phyloP scores from a whole-genome alignment of 2,113 vertebrate genomes.

The Eleginops maclovinus region DNA sequence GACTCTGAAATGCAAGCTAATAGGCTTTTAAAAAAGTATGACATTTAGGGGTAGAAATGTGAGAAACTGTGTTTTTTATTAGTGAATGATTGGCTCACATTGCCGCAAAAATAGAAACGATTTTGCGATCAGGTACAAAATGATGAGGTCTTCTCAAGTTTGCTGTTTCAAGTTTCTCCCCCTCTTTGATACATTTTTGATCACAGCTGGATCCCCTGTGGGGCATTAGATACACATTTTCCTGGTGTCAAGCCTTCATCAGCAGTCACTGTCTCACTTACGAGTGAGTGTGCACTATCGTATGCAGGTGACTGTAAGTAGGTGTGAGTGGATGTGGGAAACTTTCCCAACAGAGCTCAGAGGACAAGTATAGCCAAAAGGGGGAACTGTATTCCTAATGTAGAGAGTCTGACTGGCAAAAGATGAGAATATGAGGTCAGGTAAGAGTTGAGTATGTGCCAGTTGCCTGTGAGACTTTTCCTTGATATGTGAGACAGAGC shows the following conservation, averaged over 20 bases:
- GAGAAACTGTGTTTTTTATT: conserved; percentile 9
- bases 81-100: conserved; percentile 23
- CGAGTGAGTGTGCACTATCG: not conserved
- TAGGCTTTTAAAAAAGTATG: conserved; percentile 53
- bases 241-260: conserved; percentile 67
- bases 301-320: not conserved
- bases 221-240: conserved; percentile 64
- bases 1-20: conserved; percentile 53
- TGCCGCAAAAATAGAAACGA: conserved; percentile 24
- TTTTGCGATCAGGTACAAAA: conserved; percentile 65
- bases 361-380: not conserved
- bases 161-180: conserved; percentile 75
- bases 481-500: not conserved
- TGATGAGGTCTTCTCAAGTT: conserved; percentile 69
- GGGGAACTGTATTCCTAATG: not conserved
- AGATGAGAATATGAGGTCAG: conserved; percentile 25
- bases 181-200: conserved; percentile 80
- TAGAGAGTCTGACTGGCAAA: conserved; percentile 12
- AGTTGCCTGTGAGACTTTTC: conserved; percentile 7
- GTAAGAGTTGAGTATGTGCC: not conserved
- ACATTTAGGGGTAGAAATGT: conserved; percentile 27
- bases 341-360: conserved; percentile 4
- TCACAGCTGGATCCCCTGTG: conserved; percentile 68
- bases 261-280: conserved; percentile 44
- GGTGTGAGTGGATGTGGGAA: conserved; percentile 1